Conservation (phyloP, 1,140 invertebrate species). For the Episyrphus balteatus region DNA sequence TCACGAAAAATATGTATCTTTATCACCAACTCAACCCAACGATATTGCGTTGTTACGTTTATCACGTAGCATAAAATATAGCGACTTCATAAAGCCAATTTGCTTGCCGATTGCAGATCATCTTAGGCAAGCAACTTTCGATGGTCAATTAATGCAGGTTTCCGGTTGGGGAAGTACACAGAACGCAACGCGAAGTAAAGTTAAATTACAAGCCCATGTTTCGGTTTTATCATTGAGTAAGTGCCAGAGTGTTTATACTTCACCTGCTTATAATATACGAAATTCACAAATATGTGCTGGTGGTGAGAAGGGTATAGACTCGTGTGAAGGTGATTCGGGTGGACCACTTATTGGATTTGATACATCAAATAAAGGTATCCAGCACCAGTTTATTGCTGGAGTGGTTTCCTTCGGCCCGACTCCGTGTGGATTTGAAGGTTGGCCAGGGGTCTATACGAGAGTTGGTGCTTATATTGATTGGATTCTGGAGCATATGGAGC, state of each 20-base stretch:
- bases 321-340: conserved; percentile 45
- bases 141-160: conserved; percentile 48
- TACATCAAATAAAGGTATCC: conserved; percentile 23
- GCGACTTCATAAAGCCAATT: conserved; percentile 63
- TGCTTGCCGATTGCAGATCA: conserved; percentile 54
- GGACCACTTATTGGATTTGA: conserved; percentile 37
- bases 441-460: conserved; percentile 67
- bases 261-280: conserved; percentile 18
- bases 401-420: conserved; percentile 68
- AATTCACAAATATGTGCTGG: conserved; percentile 51
- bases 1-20: conserved; percentile 55
- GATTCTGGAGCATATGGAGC: conserved; percentile 45
- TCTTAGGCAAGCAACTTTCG: conserved; percentile 35
- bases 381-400: conserved; percentile 43
- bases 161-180: conserved; percentile 78
- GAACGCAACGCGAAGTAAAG: conserved; percentile 41
- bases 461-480: conserved; percentile 59
- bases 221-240: conserved; percentile 19
- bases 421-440: conserved; percentile 54
- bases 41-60: conserved; percentile 70
- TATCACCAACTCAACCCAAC: conserved; percentile 47
- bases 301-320: conserved; percentile 49
- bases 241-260: conserved; percentile 24
- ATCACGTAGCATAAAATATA: conserved; percentile 44
- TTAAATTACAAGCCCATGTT: conserved; percentile 43